Evolutionary conservation across 2,113 vertebrate species (phyloP).

Genomic region (Bagarius yarrelli): DNA sequence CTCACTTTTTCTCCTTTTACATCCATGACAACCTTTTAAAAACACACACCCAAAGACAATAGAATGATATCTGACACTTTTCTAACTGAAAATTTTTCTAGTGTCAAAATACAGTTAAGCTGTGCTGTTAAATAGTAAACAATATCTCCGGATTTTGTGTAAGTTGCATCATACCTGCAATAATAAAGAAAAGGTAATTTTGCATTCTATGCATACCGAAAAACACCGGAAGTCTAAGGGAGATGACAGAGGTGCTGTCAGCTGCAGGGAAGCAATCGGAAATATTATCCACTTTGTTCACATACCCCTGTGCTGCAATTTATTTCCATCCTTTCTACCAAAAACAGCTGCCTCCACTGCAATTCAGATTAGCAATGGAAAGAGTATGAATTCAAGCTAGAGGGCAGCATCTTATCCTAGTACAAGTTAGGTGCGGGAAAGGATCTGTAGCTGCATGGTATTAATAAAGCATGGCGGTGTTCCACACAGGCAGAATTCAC

Average conservation of each 20-base stretch:
- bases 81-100: not conserved
- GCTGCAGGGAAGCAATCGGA: constrained; percentile 18
- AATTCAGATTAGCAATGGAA: constrained; percentile 24
- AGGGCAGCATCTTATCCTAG: constrained; percentile 41
- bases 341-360: constrained; percentile 28
- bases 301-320: constrained; percentile 24
- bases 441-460: constrained; percentile 32
- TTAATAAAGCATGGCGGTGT: constrained; percentile 44
- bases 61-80: not conserved
- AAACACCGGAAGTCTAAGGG: not conserved
- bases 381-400: constrained; percentile 31
- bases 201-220: not conserved
- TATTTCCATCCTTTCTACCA: constrained; percentile 16
- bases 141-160: not conserved
- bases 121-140: not conserved
- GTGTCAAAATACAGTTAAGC: constrained; percentile 10
- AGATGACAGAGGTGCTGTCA: constrained; percentile 32
- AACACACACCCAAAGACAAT: constrained; percentile 15
- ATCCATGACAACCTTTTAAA: constrained; percentile 26
- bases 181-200: not conserved
- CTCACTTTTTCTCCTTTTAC: constrained; percentile 34
- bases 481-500: constrained; percentile 22
- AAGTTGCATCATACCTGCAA: not conserved
- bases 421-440: constrained; percentile 5
- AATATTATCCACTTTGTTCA: constrained; percentile 6